Base-by-base conservation (phyloP, 1,140 invertebrate genomes). In the Mycetomoellerius zeteki region DNA sequence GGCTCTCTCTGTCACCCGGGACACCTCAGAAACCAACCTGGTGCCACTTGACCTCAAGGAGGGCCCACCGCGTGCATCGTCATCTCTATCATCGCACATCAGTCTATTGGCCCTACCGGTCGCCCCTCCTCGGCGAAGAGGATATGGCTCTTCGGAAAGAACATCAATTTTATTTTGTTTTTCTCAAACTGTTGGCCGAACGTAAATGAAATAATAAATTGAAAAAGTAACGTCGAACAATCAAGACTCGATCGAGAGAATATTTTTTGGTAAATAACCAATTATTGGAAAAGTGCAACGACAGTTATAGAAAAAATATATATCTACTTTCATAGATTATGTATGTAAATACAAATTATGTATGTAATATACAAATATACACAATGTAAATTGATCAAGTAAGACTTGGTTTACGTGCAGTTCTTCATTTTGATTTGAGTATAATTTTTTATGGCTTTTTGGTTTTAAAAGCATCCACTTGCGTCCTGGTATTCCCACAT, bases 101-200 rank as follows among this genome's bases (percentile, higher is more conserved):
- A 93, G 92, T 94, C 93, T 95, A 94, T 93, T 92, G 93, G 94
- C 95, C 95, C 95, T 96, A 95, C 91, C 95, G 94, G 93, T 93
- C 94, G 93, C 94, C 94, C 94, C 93, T 95, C 95, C 95, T 94
- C 94, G 95, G 94, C 93, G 94, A 95, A 96, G 95, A 95, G 95
- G 95, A 94, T 93, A 95, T 94, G 94, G 93, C 95, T 96, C 95
- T 96, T 95, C 94, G 95, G 94, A 96, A 96, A 96, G 95, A 96
- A 95, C 94, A 95, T 95, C 94, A 95, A 95, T 94, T 95, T 95
- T 94, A 94, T 95, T 84, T 84, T 93, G 91, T 92, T 94, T 92
- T 90, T 92, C 89, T 90, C 90, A 71, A 91, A 78, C 90, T 93
- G 88, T 88, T 94, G 93, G 90, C 92, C 94, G 93, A 94, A 95